Percentiles rank a stretch among this genome's conserved stretches.
These are phyloP conservation scores for Vanessa atalanta DNA, from an alignment of 1,140 invertebrate species.

Conservation along the genomic window DNA sequence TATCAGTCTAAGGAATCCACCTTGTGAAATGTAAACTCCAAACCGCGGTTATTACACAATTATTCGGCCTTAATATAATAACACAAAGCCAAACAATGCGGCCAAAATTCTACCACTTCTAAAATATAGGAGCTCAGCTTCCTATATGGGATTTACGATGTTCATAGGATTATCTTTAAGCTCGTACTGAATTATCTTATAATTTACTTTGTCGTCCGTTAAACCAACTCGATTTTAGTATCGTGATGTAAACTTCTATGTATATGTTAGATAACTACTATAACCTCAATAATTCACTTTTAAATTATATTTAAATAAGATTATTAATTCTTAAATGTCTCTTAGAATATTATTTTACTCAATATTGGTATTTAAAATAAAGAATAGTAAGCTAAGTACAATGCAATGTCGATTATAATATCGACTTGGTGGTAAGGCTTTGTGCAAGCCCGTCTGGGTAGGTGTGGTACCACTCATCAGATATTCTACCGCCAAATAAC, in stretches of 20 bases:
- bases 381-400: no score
- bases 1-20: conserved; percentile 66
- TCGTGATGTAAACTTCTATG: conserved; percentile 1
- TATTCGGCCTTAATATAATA: conserved; percentile 67
- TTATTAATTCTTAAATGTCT: not conserved
- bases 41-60: conserved; percentile 56
- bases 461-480: no score
- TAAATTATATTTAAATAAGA: not conserved
- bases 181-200: conserved; percentile 37
- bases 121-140: conserved; percentile 60
- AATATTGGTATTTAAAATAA: no score
- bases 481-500: no score
- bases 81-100: conserved; percentile 59
- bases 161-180: conserved; percentile 45
- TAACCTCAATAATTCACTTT: not conserved
- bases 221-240: conserved; percentile 19
- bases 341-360: not conserved
- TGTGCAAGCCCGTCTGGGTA: no score
- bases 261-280: not conserved
- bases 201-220: conserved; percentile 31
- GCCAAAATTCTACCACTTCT: conserved; percentile 53
- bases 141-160: conserved; percentile 60
- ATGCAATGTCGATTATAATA: no score
- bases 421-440: no score
- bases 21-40: conserved; percentile 56